These are phyloP conservation scores for Branchinecta lindahli DNA, from an alignment of 1,140 invertebrate genomes.

Conservation along the genomic window DNA sequence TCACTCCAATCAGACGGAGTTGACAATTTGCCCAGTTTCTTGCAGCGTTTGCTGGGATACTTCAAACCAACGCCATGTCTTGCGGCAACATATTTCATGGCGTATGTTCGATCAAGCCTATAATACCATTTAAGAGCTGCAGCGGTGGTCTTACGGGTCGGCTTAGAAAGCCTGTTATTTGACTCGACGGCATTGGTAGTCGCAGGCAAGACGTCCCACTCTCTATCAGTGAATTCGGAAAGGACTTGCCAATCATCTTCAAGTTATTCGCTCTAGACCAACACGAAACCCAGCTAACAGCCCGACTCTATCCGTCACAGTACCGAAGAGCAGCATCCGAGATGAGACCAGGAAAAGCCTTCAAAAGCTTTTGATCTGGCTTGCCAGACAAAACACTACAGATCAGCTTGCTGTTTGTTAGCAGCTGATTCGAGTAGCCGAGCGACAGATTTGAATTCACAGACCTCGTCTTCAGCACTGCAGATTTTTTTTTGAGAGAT, in stretches of 20 bases:
- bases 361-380: constrained; percentile 5
- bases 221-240: constrained; percentile 8
- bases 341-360: constrained; percentile 7
- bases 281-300: constrained; percentile 1
- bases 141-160: neutral
- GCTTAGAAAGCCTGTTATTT: neutral
- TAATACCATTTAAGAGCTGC: constrained; percentile 6
- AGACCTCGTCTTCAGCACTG: constrained; percentile 1
- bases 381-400: constrained; percentile 5
- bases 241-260: constrained; percentile 5
- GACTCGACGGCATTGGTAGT: constrained; percentile 7
- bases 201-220: constrained; percentile 7
- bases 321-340: constrained; percentile 1
- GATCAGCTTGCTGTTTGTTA: constrained; percentile 5
- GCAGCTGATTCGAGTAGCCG: constrained; percentile 7
- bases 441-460: constrained; percentile 8
- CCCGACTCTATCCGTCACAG: constrained; percentile 7
- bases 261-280: constrained; percentile 1
- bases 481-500: too few relatives aligned
- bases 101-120: constrained; percentile 8
- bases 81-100: constrained; percentile 8
- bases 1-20: constrained; percentile 8
- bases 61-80: constrained; percentile 8
- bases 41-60: constrained; percentile 4
- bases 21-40: constrained; percentile 5